phyloP scores from a whole-genome alignment of 2,797 vertebrate genomes.

The Hippoglossus hippoglossus region DNA sequence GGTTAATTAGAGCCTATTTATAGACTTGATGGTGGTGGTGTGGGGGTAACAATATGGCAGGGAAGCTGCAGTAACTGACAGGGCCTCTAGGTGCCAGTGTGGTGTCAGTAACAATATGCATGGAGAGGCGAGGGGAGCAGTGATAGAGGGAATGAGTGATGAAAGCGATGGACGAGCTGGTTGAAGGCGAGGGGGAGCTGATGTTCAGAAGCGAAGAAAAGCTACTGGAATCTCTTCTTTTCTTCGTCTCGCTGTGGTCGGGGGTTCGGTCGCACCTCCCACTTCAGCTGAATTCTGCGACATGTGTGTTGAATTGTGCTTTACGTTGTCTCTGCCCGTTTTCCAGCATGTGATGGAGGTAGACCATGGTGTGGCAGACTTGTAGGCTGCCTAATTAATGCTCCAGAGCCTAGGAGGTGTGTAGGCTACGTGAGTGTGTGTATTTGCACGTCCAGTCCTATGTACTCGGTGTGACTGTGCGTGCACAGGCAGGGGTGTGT shows the following conservation, averaged over 20 bases:
- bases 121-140: not conserved
- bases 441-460: constrained; percentile 52
- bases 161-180: constrained; percentile 54
- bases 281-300: constrained; percentile 30
- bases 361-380: constrained; percentile 70
- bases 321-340: constrained; percentile 52
- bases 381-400: constrained; percentile 80
- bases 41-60: not conserved
- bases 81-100: constrained; percentile 82
- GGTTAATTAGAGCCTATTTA: constrained; percentile 71
- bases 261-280: constrained; percentile 38
- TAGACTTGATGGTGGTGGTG: constrained; percentile 32
- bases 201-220: constrained; percentile 54
- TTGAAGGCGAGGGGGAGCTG: constrained; percentile 58
- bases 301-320: constrained; percentile 29
- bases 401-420: constrained; percentile 71
- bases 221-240: constrained; percentile 58
- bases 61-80: constrained; percentile 39
- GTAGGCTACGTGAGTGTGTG: constrained; percentile 40
- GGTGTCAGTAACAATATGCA: constrained; percentile 66
- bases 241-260: constrained; percentile 47
- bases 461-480: constrained; percentile 56
- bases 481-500: constrained; percentile 35
- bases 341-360: constrained; percentile 68
- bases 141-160: constrained; percentile 43